Evolutionary conservation across 2,888 invertebrate genomes (phyloP), one percentile per base, ranked within the genome.

Genomic region (Ornithoptera alexandrae): DNA sequence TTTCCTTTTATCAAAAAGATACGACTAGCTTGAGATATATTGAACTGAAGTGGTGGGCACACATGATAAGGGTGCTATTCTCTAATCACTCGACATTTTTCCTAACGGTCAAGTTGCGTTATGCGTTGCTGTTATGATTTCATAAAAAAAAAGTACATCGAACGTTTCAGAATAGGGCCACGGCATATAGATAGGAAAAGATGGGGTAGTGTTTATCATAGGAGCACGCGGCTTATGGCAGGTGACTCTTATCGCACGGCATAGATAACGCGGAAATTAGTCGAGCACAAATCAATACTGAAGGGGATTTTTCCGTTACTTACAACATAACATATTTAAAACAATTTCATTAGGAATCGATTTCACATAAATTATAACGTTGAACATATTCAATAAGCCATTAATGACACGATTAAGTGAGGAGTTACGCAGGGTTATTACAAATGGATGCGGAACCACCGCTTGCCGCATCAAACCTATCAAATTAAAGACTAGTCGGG

Each of bases 11-110:
- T 88, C 87, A 82, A 77, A 89, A 84, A 80, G 81, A 81, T 84
- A 84, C 82, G 82, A 84, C 83, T 87, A 84, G 90, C 88, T 91
- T 90, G 91, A 92, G 91, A 90, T 91, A 91, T 87, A 86, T 83
- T 82, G 81, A 73, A 76, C 74, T 88, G 79, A 83, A 89, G 90
- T 91, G 90, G 80, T 88, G 71, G 73, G 80, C 81, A 85, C 76
- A 87, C 78, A 84, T 74, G 78, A 78, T 77, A 77, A 76, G 72
- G 69, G 24, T 70, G 70, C 57, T 81, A 81, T 81, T 81, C 80
- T 66, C 70, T 60, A 67, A 72, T 62, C 62, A 59, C 24, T 57
- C 64, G 69, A 67, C n/a, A 60, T 22, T 36, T 62, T 69, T 61
- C 62, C 71, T 60, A 64, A 67, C 67, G 58, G 62, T 58, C 53